Percentiles rank a stretch among this genome's conserved stretches.
Conservation (phyloP, 2,888 invertebrate genomes). For the Orthonevra nobilis region DNA sequence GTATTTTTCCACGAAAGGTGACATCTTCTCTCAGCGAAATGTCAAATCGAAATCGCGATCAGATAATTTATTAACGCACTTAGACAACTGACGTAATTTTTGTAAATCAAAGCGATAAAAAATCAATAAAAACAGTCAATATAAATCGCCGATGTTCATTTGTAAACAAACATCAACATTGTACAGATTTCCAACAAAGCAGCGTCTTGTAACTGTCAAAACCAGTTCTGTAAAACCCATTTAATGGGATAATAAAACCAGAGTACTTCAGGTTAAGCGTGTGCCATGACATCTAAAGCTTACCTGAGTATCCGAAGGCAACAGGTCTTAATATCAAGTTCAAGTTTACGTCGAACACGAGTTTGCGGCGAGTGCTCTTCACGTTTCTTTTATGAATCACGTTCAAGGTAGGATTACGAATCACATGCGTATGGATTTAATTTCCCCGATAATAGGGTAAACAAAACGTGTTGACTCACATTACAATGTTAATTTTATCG, state of each 20-base stretch:
- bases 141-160: no score
- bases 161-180: not conserved
- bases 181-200: not conserved
- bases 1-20: no score
- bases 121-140: not conserved
- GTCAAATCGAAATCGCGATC: no score
- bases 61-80: no score
- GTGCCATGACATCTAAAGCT: not conserved
- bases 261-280: not conserved
- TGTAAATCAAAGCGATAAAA: not conserved
- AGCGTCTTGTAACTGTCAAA: not conserved
- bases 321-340: slow-evolving; percentile 7
- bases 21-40: no score
- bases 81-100: no score
- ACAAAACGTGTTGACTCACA: no score
- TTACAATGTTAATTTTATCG: no score
- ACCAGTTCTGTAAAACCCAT: not conserved
- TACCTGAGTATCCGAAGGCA: not conserved
- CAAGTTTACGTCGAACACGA: slow-evolving; percentile 15
- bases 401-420: not conserved
- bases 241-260: not conserved
- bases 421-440: not conserved
- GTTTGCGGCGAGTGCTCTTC: no score
- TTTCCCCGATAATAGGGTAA: no score
- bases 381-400: not conserved